Evolutionary conservation across 2,888 invertebrate genomes (phyloP).

Genomic region (Ophion ellenae): DNA sequence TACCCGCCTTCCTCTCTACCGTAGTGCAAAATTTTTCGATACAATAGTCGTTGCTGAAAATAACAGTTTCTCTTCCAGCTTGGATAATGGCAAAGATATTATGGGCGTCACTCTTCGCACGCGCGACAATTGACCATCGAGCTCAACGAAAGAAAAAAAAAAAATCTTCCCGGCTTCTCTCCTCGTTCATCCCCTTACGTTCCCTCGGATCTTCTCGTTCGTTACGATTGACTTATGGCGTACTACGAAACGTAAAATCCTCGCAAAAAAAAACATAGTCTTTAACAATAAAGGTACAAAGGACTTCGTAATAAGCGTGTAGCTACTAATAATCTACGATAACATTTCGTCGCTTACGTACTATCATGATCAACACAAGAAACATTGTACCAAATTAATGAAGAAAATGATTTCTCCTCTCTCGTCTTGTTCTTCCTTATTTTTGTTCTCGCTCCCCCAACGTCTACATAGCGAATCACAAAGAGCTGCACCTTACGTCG

Average conservation of each 20-base stretch:
- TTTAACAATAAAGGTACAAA: conserved; percentile 67
- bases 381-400: conserved; percentile 48
- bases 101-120: not conserved
- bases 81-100: conserved; percentile 29
- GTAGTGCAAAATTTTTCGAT: conserved; percentile 18
- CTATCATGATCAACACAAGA: conserved; percentile 45
- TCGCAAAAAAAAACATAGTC: conserved; percentile 56
- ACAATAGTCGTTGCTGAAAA: conserved; percentile 51
- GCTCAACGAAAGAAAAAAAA: not conserved
- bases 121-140: conserved; percentile 1
- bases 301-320: conserved; percentile 65
- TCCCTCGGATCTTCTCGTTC: not conserved
- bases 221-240: conserved; percentile 21
- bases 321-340: conserved; percentile 36
- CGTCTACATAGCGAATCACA: conserved; percentile 39
- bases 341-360: conserved; percentile 59
- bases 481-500: conserved; percentile 52
- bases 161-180: conserved; percentile 1
- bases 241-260: conserved; percentile 52
- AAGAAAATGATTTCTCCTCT: conserved; percentile 13
- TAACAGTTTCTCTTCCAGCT: conserved; percentile 16
- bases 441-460: not conserved
- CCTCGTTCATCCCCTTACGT: not conserved
- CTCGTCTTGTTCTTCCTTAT: conserved; percentile 6
- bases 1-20: conserved; percentile 6